A percentile compares a stretch with the other conserved stretches of the same genome.
phyloP scores from a whole-genome alignment of 2,888 invertebrate species.

The Limnephilus marmoratus region DNA sequence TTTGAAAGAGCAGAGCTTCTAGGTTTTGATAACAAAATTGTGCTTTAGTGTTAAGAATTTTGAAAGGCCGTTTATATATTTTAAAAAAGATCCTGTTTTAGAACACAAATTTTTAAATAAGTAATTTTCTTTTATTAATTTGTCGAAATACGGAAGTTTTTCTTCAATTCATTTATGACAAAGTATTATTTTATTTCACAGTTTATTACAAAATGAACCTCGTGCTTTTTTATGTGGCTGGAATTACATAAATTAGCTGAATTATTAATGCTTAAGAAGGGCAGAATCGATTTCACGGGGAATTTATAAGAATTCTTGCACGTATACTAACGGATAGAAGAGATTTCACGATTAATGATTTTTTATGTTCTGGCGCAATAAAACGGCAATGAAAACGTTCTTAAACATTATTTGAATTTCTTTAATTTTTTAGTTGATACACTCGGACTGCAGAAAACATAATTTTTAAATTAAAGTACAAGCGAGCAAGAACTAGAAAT shows the following conservation, averaged over 20 bases:
- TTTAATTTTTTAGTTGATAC: background rate
- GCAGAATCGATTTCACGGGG: background rate
- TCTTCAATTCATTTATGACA: no score
- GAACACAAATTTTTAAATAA: no score
- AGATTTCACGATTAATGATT: background rate
- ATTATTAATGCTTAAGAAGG: background rate
- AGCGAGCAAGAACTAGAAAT: background rate
- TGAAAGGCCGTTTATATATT: background rate
- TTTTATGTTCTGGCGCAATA: background rate
- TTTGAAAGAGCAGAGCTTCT: no score
- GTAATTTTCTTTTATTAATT: no score
- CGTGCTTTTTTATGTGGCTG: background rate
- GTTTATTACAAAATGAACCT: background rate
- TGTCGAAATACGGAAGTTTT: no score
- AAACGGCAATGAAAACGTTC: background rate
- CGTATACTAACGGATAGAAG: background rate
- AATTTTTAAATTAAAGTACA: background rate
- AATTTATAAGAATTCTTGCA: background rate
- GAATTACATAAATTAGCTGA: background rate
- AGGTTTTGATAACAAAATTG: no score
- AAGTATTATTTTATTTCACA: background rate
- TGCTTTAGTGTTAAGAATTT: background rate
- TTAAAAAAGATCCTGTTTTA: no score
- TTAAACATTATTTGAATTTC: background rate
- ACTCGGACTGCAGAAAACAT: background rate